Conservation (phyloP, 1,140 invertebrate genomes). For the Wiebesia pumilae region DNA sequence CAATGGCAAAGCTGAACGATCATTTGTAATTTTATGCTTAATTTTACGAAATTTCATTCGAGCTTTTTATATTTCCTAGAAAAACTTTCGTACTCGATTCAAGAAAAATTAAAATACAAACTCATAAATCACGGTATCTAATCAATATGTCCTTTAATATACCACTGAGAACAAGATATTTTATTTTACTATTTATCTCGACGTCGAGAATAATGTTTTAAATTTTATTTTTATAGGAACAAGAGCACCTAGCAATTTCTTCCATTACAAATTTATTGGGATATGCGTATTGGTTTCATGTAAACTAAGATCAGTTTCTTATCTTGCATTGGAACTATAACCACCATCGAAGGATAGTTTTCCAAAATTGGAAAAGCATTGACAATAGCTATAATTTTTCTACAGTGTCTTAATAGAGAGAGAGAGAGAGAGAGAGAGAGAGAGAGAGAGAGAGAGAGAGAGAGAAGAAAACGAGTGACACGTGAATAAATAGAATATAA, state of each 20-base stretch:
- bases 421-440: no score
- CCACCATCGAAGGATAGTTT: neutral
- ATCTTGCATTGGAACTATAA: neutral
- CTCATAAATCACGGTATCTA: neutral
- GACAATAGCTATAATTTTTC: neutral
- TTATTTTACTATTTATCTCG: neutral
- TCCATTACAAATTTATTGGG: neutral
- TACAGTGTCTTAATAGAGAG: neutral
- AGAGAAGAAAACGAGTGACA: no score
- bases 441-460: no score
- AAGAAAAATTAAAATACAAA: neutral
- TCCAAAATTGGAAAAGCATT: neutral
- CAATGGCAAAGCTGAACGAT: no score
- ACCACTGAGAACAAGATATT: neutral
- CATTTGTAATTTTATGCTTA: neutral
- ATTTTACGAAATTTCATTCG: neutral
- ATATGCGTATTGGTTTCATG: neutral
- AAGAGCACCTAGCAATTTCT: neutral
- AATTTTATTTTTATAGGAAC: neutral
- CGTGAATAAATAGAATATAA: neutral
- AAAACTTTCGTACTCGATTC: neutral
- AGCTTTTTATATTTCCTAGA: neutral
- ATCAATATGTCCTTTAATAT: neutral
- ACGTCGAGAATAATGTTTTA: neutral
- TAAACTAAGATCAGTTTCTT: neutral